Evolutionary conservation across 2,888 invertebrate genomes (phyloP).

Genomic region (Chymomyza caudatula): DNA sequence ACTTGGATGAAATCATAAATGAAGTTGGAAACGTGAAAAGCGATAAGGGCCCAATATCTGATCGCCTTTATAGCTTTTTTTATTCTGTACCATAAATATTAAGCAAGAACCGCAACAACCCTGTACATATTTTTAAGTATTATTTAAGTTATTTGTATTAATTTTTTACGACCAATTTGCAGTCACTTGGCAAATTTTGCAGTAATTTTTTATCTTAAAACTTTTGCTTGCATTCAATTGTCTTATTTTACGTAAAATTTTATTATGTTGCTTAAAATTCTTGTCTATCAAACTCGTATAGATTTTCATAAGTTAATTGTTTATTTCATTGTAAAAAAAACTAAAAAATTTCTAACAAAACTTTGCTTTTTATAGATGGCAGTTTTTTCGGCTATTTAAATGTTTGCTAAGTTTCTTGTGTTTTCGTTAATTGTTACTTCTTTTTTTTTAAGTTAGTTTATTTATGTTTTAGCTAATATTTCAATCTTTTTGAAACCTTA

Average conservation of each 20-base stretch:
- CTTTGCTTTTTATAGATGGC: constrained; percentile 55
- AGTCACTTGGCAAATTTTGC: constrained; percentile 66
- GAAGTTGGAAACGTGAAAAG: no score
- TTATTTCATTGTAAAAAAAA: constrained; percentile 19
- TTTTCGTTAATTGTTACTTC: constrained; percentile 13
- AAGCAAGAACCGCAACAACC: background rate
- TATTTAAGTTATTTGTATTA: background rate
- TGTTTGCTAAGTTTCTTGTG: constrained; percentile 11
- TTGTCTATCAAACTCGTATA: constrained; percentile 44
- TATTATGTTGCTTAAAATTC: constrained; percentile 58
- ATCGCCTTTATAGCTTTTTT: no score
- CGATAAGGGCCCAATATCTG: no score
- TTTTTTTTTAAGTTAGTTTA: constrained; percentile 19
- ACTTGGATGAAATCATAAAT: no score
- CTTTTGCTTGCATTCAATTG: constrained; percentile 25
- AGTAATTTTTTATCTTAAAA: constrained; percentile 4
- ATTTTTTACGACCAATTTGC: constrained; percentile 49
- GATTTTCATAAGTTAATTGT: constrained; percentile 40
- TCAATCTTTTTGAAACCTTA: constrained; percentile 60
- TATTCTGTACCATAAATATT: no score
- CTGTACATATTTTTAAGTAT: background rate
- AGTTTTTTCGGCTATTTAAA: constrained; percentile 66
- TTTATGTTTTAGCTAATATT: constrained; percentile 12
- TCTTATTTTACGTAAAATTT: constrained; percentile 40
- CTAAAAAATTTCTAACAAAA: constrained; percentile 34